These are phyloP conservation scores for Pipistrellus nathusii DNA, from an alignment of 2,797 vertebrate genomes.

Conservation along the genomic window DNA sequence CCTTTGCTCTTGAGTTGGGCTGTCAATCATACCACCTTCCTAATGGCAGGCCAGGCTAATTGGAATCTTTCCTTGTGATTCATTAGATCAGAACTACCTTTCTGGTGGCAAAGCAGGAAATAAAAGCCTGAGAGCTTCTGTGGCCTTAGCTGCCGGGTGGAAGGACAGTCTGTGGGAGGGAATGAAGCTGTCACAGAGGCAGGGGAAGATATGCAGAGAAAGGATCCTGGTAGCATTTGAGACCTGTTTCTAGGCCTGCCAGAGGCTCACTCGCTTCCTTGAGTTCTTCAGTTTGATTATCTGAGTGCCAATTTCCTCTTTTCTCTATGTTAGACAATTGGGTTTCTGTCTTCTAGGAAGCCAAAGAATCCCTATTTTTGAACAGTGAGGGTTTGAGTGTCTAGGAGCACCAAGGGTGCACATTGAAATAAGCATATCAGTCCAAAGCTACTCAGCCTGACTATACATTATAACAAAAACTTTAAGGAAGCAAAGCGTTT, in stretches of 20 bases:
- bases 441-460: neutral
- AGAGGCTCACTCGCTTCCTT: neutral
- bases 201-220: neutral
- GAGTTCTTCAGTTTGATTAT: neutral
- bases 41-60: too few relatives aligned
- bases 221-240: rapidly evolving
- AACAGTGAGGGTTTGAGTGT: neutral
- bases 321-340: neutral
- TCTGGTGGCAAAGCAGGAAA: neutral
- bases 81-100: neutral
- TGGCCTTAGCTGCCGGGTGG: neutral
- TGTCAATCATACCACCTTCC: neutral
- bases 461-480: neutral
- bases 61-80: neutral
- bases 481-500: neutral
- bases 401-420: neutral
- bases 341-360: neutral
- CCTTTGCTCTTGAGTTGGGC: neutral
- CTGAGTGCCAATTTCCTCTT: neutral
- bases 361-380: neutral
- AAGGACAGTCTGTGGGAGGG: too few relatives aligned
- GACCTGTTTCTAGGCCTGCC: neutral
- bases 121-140: neutral
- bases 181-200: neutral
- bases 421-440: neutral